These are phyloP conservation scores for Labeo rohita DNA, from an alignment of 2,113 vertebrate genomes.

Conservation along the genomic window DNA sequence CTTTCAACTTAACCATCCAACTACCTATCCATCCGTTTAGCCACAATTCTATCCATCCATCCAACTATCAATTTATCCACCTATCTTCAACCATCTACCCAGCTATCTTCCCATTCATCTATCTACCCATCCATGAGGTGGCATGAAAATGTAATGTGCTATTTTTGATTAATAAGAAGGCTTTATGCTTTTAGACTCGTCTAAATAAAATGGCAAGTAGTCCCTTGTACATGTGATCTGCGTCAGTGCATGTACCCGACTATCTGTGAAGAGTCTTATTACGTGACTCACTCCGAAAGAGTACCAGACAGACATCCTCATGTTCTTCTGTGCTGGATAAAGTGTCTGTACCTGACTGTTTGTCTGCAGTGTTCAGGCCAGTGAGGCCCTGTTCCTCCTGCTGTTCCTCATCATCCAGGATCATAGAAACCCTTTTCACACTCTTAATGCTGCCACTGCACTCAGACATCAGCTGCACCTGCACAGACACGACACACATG, in stretches of 20 bases:
- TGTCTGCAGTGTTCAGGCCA: conserved; percentile 66
- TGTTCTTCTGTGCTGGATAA: background rate
- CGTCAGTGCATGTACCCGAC: background rate
- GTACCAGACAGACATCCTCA: background rate
- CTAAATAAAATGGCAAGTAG: background rate
- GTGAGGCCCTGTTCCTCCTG: conserved; percentile 74
- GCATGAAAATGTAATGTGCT: background rate
- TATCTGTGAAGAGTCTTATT: conserved; percentile 1
- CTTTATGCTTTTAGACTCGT: background rate
- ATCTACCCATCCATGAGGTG: background rate
- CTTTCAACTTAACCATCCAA: too few relatives aligned
- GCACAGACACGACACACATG: conserved; percentile 18
- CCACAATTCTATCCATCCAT: too few relatives aligned
- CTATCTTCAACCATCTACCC: background rate
- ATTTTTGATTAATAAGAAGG: background rate
- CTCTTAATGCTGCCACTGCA: conserved; percentile 74
- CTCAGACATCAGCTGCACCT: conserved; percentile 77
- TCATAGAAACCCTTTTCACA: conserved; percentile 71
- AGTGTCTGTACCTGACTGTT: conserved; percentile 79
- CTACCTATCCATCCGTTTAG: too few relatives aligned
- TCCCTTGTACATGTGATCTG: background rate
- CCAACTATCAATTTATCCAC: too few relatives aligned
- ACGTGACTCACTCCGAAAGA: background rate
- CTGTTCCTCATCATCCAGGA: conserved; percentile 71
- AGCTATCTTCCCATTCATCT: too few relatives aligned